Evolutionary conservation across 1,140 invertebrate genomes (phyloP).

Genomic region (Zaprionus vittiger): DNA sequence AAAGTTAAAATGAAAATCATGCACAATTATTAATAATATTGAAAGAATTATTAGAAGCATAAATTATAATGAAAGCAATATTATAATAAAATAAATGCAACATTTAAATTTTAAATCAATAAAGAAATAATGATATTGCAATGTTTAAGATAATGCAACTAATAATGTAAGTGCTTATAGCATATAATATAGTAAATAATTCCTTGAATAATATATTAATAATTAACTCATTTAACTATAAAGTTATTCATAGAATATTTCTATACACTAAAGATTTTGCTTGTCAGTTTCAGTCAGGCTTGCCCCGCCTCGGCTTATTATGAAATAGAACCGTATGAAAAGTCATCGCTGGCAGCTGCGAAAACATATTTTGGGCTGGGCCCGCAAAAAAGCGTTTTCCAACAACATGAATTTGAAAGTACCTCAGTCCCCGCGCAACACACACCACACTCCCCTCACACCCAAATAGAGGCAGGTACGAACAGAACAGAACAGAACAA

Average conservation of each 20-base stretch:
- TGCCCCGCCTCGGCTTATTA: background rate
- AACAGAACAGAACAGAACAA: constrained; percentile 20
- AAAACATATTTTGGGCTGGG: constrained; percentile 8
- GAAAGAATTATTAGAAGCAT: too few species aligned
- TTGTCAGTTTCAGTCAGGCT: background rate
- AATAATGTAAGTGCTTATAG: too few species aligned
- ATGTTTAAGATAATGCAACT: too few species aligned
- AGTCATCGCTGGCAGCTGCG: constrained; percentile 21
- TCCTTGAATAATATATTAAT: too few species aligned
- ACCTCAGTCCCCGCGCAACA: background rate
- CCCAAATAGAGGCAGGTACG: constrained; percentile 19
- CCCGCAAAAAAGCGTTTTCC: constrained; percentile 16
- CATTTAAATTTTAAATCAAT: too few species aligned
- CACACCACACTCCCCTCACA: background rate
- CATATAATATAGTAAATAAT: too few species aligned
- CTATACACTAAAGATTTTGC: background rate
- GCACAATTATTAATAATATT: too few species aligned
- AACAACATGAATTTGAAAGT: constrained; percentile 46
- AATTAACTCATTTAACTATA: too few species aligned
- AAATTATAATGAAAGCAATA: too few species aligned
- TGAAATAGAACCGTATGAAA: constrained; percentile 22
- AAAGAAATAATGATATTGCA: too few species aligned
- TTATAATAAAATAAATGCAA: too few species aligned
- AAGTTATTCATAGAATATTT: background rate
- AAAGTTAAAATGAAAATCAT: too few species aligned